A percentile compares a stretch with the other conserved stretches of the same genome.
Evolutionary conservation across 92 coral and sea anemone species (phyloP).

Genomic region (Parazoanthus darwini): DNA sequence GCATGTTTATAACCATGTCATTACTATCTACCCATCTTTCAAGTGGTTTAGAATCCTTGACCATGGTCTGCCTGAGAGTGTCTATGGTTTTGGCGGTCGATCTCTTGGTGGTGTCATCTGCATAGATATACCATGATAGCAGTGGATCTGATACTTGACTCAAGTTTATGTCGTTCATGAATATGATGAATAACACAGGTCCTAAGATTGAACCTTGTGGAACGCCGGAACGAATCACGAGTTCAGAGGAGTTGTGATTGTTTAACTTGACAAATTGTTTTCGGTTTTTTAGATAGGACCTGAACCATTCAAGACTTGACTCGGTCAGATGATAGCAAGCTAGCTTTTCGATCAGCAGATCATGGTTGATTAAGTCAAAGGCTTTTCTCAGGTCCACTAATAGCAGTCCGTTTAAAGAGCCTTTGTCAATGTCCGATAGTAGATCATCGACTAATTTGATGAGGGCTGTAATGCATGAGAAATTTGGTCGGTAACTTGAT

Average conservation of each 20-base stretch:
- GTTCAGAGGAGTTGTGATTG: neutral
- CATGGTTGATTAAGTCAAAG: constrained; percentile 32
- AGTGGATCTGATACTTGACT: neutral
- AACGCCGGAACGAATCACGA: constrained; percentile 13
- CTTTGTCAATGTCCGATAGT: constrained; percentile 21
- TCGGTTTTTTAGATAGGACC: neutral
- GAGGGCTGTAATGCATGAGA: constrained; percentile 25
- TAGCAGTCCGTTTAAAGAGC: constrained; percentile 9
- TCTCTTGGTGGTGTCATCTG: constrained; percentile 26
- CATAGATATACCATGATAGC: constrained; percentile 24
- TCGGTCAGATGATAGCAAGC: neutral
- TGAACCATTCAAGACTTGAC: constrained; percentile 14
- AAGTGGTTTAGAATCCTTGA: neutral
- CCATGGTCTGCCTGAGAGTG: neutral
- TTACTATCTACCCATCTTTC: constrained; percentile 6
- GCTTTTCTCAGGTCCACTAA: constrained; percentile 20
- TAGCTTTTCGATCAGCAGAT: constrained; percentile 9
- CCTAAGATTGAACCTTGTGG: constrained; percentile 22
- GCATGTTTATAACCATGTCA: neutral
- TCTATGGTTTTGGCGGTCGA: neutral
- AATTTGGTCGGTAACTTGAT: constrained; percentile 15
- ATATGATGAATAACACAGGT: constrained; percentile 12
- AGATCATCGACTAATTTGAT: constrained; percentile 16
- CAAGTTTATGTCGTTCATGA: constrained; percentile 20
- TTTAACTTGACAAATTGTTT: neutral